These are phyloP conservation scores for Anser cygnoides DNA, from an alignment of 2,113 vertebrate genomes.

Conservation along the genomic window DNA sequence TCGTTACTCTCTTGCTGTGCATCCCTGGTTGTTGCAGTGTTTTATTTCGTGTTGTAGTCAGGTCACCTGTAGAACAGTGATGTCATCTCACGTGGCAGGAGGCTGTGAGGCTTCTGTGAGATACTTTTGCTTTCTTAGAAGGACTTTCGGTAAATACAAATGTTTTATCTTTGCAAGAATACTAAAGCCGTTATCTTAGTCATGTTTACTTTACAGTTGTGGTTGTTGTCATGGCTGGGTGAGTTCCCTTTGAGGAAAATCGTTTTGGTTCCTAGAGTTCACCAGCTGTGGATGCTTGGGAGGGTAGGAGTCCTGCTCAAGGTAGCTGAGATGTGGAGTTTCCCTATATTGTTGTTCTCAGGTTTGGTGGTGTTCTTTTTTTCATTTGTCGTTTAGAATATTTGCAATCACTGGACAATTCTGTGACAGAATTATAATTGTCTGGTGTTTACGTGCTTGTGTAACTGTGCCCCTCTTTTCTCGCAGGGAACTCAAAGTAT, in stretches of 20 bases:
- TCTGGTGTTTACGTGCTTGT: not conserved
- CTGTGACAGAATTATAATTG: not conserved
- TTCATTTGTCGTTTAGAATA: not conserved
- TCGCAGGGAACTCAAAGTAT: slow-evolving; percentile 89
- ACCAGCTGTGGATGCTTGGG: not conserved
- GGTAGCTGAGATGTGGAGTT: not conserved
- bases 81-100: not conserved
- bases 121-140: not conserved
- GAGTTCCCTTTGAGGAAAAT: not conserved
- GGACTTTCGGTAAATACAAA: not conserved
- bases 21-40: not conserved
- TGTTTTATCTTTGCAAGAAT: not conserved
- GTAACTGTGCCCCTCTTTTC: not conserved
- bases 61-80: not conserved
- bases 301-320: not conserved
- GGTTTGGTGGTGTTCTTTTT: not conserved
- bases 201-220: rapidly evolving
- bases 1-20: not conserved
- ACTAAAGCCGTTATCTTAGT: not conserved
- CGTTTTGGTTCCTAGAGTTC: not conserved
- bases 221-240: not conserved
- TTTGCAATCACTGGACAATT: not conserved
- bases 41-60: not conserved
- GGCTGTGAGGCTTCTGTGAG: not conserved
- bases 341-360: rapidly evolving